phyloP scores from a whole-genome alignment of 2,797 vertebrate species.

The Emydoidea blandingii region DNA sequence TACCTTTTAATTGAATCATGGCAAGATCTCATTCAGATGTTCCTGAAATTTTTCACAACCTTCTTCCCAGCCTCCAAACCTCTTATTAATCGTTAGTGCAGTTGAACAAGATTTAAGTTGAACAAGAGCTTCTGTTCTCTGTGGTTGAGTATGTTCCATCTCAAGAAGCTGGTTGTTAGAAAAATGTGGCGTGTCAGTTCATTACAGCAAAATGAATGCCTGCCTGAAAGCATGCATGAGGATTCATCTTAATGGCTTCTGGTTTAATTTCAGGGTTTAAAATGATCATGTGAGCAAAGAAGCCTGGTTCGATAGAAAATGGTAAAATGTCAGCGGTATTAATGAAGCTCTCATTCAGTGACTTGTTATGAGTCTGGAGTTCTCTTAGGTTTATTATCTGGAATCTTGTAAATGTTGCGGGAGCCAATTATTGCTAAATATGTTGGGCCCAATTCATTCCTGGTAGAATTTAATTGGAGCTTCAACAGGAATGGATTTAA shows the following conservation, averaged over 20 bases:
- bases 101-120: neutral
- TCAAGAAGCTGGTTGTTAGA: neutral
- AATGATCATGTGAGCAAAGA: constrained; percentile 17
- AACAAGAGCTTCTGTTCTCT: neutral
- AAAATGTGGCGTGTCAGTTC: neutral
- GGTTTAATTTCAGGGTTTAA: neutral
- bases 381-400: neutral
- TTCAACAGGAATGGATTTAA: neutral
- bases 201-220: neutral
- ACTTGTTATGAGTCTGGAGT: neutral
- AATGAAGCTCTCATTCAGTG: constrained; percentile 5
- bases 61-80: neutral
- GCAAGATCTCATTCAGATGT: neutral
- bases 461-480: neutral
- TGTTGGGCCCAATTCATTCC: neutral
- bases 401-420: neutral
- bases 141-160: neutral
- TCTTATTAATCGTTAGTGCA: neutral
- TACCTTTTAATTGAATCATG: neutral
- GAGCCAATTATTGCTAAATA: neutral
- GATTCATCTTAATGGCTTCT: neutral
- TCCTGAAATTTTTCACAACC: neutral
- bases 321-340: neutral
- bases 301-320: neutral
- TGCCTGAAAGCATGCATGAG: neutral